Evolutionary conservation across 2,113 vertebrate species (phyloP).

Genomic region (Thalassoma bifasciatum): DNA sequence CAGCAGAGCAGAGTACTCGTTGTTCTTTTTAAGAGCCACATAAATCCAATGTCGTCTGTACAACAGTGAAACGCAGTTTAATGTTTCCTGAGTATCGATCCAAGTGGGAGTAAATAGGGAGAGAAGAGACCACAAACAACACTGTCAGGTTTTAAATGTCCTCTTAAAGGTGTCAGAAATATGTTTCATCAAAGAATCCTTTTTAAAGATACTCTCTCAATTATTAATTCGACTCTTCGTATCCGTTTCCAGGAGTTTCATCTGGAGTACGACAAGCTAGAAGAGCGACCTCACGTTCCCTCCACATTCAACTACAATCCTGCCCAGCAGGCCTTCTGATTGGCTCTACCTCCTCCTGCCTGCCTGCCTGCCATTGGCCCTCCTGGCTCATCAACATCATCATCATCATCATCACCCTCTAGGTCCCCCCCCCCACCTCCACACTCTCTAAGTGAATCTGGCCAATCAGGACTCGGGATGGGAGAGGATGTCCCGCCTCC

Average conservation of each 20-base stretch:
- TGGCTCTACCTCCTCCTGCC: slow-evolving; percentile 65
- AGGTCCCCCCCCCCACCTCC: slow-evolving; percentile 47
- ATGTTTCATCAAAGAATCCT: too few species aligned
- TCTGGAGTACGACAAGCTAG: slow-evolving; percentile 99
- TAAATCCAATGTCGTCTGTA: too few species aligned
- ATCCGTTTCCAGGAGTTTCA: slow-evolving; percentile 90
- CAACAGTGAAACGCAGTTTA: too few species aligned
- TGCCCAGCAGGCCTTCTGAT: slow-evolving; percentile 99
- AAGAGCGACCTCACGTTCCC: slow-evolving; percentile 99
- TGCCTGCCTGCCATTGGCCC: slow-evolving; percentile 67
- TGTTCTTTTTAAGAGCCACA: too few species aligned
- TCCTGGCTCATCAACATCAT: slow-evolving; percentile 54
- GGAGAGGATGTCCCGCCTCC: slow-evolving; percentile 40
- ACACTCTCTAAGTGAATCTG: slow-evolving; percentile 59
- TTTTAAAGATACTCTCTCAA: too few species aligned
- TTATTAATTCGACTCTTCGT: neutral
- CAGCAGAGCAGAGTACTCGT: too few species aligned
- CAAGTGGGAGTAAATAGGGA: too few species aligned
- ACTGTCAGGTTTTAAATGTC: too few species aligned
- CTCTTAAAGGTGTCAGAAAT: too few species aligned
- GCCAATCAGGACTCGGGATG: slow-evolving; percentile 46
- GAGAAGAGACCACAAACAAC: too few species aligned
- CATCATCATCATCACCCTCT: slow-evolving; percentile 16
- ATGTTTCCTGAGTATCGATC: too few species aligned
- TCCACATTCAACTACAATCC: slow-evolving; percentile 99